A percentile compares a stretch with the other conserved stretches of the same genome.
phyloP scores from a whole-genome alignment of 2,888 invertebrate genomes.

The Chorisops tibialis region DNA sequence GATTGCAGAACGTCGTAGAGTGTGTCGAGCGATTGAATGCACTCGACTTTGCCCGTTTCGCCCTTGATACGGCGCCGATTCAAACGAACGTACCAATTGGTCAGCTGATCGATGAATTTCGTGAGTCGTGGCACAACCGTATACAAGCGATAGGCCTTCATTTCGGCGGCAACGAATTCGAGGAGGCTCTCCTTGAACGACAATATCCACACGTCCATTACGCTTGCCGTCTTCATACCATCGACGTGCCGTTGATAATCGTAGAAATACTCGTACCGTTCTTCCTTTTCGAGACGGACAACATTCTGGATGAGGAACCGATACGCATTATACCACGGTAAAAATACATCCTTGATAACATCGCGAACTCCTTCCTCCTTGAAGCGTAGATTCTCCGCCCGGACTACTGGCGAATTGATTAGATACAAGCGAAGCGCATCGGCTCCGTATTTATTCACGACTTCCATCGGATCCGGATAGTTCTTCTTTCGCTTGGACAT shows the following conservation, averaged over 20 bases:
- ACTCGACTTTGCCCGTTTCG: slow-evolving; percentile 76
- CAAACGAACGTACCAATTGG: slow-evolving; percentile 98
- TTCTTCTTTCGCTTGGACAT: slow-evolving; percentile 99
- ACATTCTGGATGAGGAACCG: slow-evolving; percentile 94
- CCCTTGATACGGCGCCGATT: slow-evolving; percentile 94
- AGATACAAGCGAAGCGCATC: slow-evolving; percentile 95
- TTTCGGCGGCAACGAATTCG: slow-evolving; percentile 84
- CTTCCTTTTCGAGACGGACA: slow-evolving; percentile 71
- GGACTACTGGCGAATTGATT: slow-evolving; percentile 96
- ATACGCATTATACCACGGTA: slow-evolving; percentile 95
- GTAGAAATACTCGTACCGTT: slow-evolving; percentile 57
- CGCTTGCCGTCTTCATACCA: slow-evolving; percentile 49
- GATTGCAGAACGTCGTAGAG: slow-evolving; percentile 83
- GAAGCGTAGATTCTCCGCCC: slow-evolving; percentile 93
- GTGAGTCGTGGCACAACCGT: slow-evolving; percentile 92
- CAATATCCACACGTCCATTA: slow-evolving; percentile 97
- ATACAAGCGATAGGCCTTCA: slow-evolving; percentile 91
- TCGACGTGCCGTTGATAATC: slow-evolving; percentile 53
- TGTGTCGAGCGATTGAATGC: slow-evolving; percentile 79
- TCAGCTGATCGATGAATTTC: slow-evolving; percentile 95
- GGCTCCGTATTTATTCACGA: slow-evolving; percentile 90
- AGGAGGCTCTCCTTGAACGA: slow-evolving; percentile 94
- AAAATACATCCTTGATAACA: slow-evolving; percentile 93
- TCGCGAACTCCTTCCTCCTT: slow-evolving; percentile 97
- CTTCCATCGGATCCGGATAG: slow-evolving; percentile 93